phyloP scores from a whole-genome alignment of 2,888 invertebrate genomes.

The Brachylomia viminalis region DNA sequence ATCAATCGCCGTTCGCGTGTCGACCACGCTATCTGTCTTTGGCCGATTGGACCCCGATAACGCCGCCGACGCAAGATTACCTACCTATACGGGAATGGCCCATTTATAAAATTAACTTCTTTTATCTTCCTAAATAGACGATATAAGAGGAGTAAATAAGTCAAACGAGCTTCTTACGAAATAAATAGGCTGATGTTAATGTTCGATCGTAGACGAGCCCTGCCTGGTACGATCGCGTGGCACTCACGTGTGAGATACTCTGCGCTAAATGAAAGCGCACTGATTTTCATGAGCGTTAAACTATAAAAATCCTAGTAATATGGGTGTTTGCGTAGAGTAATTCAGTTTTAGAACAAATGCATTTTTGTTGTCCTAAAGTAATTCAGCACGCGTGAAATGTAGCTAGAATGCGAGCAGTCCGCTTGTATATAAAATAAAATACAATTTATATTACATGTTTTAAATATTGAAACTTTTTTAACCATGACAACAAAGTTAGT shows the following conservation, averaged over 20 bases:
- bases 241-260: slow-evolving; percentile 27
- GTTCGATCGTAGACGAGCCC: slow-evolving; percentile 67
- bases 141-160: slow-evolving; percentile 86
- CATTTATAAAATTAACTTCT: slow-evolving; percentile 90
- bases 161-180: slow-evolving; percentile 79
- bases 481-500: slow-evolving; percentile 79
- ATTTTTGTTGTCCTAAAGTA: slow-evolving; percentile 26
- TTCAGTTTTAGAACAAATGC: slow-evolving; percentile 40
- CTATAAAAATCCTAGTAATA: slow-evolving; percentile 30
- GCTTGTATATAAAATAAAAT: slow-evolving; percentile 29
- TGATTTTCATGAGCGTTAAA: slow-evolving; percentile 35
- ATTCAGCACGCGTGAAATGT: slow-evolving; percentile 17
- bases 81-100: slow-evolving; percentile 86
- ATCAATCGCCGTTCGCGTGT: slow-evolving; percentile 90
- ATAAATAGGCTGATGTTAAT: slow-evolving; percentile 80
- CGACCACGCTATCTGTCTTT: slow-evolving; percentile 89
- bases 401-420: slow-evolving; percentile 27
- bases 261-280: slow-evolving; percentile 25
- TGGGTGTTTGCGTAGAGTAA: slow-evolving; percentile 44
- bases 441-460: slow-evolving; percentile 38
- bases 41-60: slow-evolving; percentile 88
- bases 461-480: slow-evolving; percentile 75
- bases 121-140: slow-evolving; percentile 86
- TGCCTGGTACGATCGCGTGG: slow-evolving; percentile 54
- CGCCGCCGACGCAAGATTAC: slow-evolving; percentile 87